phyloP scores from a whole-genome alignment of 2,888 invertebrate species.

The Cheilosia impressa region DNA sequence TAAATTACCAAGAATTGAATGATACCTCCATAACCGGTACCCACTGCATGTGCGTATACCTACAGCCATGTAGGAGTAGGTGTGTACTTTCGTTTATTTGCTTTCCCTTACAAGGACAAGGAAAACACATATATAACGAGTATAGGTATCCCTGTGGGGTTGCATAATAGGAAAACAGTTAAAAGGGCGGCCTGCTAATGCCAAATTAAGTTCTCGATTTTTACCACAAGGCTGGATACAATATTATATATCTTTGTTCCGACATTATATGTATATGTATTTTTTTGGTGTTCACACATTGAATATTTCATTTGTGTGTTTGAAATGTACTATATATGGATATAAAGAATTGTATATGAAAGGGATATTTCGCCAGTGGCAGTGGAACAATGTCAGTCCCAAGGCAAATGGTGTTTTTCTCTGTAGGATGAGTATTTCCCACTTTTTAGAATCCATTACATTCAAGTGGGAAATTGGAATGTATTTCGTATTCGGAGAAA shows the following conservation, averaged over 20 bases:
- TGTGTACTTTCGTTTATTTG: slow-evolving; percentile 9
- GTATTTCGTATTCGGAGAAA: slow-evolving; percentile 69
- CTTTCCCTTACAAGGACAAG: background rate
- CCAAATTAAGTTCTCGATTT: slow-evolving; percentile 40
- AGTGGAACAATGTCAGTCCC: slow-evolving; percentile 72
- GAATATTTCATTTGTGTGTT: slow-evolving; percentile 45
- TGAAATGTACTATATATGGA: slow-evolving; percentile 8
- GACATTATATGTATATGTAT: background rate
- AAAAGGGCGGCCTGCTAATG: slow-evolving; percentile 34
- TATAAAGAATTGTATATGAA: slow-evolving; percentile 54
- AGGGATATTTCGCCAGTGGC: slow-evolving; percentile 68
- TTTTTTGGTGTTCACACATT: slow-evolving; percentile 45
- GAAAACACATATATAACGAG: background rate
- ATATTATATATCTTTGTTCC: slow-evolving; percentile 10
- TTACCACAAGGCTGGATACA: slow-evolving; percentile 8
- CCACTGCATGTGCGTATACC: background rate
- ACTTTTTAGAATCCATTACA: slow-evolving; percentile 74
- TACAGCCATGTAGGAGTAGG: background rate
- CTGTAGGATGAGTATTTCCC: slow-evolving; percentile 65
- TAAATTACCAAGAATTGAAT: slow-evolving; percentile 47
- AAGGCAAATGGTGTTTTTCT: slow-evolving; percentile 66
- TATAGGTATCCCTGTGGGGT: slow-evolving; percentile 2
- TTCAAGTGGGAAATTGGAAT: slow-evolving; percentile 74
- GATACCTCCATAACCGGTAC: slow-evolving; percentile 1
- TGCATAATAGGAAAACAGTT: slow-evolving; percentile 33